Base-by-base conservation (phyloP, 2,113 vertebrate species). In the Oncorhynchus gorbuscha region DNA sequence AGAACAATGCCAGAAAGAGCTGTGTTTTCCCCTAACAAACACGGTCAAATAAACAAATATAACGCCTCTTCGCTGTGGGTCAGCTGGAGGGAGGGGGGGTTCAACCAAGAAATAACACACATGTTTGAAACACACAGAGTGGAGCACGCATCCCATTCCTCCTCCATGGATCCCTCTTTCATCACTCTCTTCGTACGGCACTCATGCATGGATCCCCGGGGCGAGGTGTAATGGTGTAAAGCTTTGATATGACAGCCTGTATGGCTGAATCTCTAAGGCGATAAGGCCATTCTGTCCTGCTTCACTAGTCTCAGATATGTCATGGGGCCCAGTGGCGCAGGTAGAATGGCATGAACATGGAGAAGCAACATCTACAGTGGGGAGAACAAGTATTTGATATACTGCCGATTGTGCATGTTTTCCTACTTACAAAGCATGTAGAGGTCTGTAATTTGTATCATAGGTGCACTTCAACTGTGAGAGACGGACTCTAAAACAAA, bases 21-120 rank as follows among this genome's bases (percentile, higher is more conserved):
- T 2, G 8, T 22, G n/a, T 62, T 62, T 62, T 9, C 30, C 66
- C 32, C 16, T 18, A 20, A 69, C 66, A 69, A 69, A 39, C 30
- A 39, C 18, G 73, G 69, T 66, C 79, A 71, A 80, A 78, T 74
- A 76, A 76, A 81, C 83, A 85, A 80, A 85, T 78, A 85, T 73
- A 78, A 55, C 49, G 28, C n/a, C 18, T 76, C 79, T 76, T 48
- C 79, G 75, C 73, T 82, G 73, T 82, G 66, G 66, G 32, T 69
- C 83, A 85, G 80, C 80, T 82, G 80, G 30, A 13, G 69, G 49
- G 79, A 58, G 32, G 80, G 28, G 30, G 64, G 35, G 76, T 64
- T 64, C 30, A 79, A 8, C 59, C 59, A 80, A 80, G 70, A 72
- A 74, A 76, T 76, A 69, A 49, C 66, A 69, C 66, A 69, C 66